Conservation (phyloP, 2,888 invertebrate species). For the Tachina grossa region DNA sequence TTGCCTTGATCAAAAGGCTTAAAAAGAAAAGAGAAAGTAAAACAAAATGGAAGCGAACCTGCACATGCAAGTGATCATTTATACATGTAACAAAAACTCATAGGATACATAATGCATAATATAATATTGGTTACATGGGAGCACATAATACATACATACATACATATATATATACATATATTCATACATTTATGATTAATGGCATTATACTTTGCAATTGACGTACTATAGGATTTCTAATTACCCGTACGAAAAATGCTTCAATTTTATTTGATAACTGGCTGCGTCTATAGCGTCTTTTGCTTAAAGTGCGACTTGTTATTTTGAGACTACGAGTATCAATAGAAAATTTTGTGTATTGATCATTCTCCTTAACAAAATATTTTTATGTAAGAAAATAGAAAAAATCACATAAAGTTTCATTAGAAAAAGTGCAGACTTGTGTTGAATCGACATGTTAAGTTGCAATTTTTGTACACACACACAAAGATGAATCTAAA, state of each 20-base stretch:
- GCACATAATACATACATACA: neutral
- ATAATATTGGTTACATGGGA: slow-evolving; percentile 6
- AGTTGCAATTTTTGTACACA: too few relatives aligned
- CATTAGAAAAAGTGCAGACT: too few relatives aligned
- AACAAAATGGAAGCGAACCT: slow-evolving; percentile 25
- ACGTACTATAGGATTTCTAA: slow-evolving; percentile 33
- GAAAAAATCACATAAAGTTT: too few relatives aligned
- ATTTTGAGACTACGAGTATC: neutral
- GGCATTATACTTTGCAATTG: slow-evolving; percentile 21
- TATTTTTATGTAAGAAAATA: too few relatives aligned
- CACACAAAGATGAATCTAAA: too few relatives aligned
- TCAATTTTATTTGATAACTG: neutral
- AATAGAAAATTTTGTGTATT: neutral
- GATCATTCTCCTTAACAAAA: too few relatives aligned
- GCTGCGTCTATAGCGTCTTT: too few relatives aligned
- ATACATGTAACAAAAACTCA: neutral
- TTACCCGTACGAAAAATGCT: slow-evolving; percentile 12
- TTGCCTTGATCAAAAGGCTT: neutral
- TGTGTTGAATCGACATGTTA: too few relatives aligned
- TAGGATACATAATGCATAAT: slow-evolving; percentile 27
- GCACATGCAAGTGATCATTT: slow-evolving; percentile 34
- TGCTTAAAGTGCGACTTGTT: neutral
- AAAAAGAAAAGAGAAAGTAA: slow-evolving; percentile 43
- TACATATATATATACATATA: neutral
- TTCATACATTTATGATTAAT: slow-evolving; percentile 12